These are phyloP conservation scores for Drosophila monieri DNA, from an alignment of 2,888 invertebrate species.

Conservation along the genomic window DNA sequence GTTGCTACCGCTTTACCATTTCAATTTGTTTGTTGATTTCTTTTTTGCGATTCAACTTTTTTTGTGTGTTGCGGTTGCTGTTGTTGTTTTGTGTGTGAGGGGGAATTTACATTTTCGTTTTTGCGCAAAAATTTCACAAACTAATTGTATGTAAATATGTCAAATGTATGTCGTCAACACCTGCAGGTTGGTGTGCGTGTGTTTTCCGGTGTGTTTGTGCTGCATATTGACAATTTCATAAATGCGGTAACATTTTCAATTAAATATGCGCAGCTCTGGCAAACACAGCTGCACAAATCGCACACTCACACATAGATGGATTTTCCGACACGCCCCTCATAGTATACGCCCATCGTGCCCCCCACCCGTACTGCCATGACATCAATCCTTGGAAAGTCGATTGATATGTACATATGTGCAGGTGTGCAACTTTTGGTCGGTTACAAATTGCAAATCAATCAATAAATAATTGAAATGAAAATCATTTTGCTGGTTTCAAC, in stretches of 20 bases:
- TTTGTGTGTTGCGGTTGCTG: constrained; percentile 17
- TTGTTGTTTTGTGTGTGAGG: constrained; percentile 6
- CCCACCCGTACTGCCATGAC: constrained; percentile 34
- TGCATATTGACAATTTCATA: constrained; percentile 78
- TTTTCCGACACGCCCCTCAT: constrained; percentile 43
- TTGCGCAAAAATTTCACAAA: constrained; percentile 57
- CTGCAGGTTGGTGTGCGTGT: constrained; percentile 45
- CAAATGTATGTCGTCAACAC: constrained; percentile 74
- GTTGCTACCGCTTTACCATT: constrained; percentile 47
- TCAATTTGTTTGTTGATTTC: constrained; percentile 60
- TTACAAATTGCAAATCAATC: constrained; percentile 81
- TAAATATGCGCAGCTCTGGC: constrained; percentile 75
- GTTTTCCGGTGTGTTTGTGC: constrained; percentile 55
- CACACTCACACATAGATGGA: constrained; percentile 21
- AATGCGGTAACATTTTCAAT: constrained; percentile 80
- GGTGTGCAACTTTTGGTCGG: constrained; percentile 80
- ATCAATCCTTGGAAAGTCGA: constrained; percentile 72
- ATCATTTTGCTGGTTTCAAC: constrained; percentile 81
- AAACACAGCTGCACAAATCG: constrained; percentile 68
- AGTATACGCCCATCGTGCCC: background rate
- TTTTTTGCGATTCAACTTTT: constrained; percentile 25
- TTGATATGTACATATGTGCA: constrained; percentile 65
- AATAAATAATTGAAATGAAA: constrained; percentile 81
- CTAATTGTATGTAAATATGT: constrained; percentile 80
- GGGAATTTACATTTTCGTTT: constrained; percentile 66